Percentiles rank a stretch among this genome's conserved stretches.
Conservation (phyloP, 1,140 invertebrate species). For the Nylanderia fulva region DNA sequence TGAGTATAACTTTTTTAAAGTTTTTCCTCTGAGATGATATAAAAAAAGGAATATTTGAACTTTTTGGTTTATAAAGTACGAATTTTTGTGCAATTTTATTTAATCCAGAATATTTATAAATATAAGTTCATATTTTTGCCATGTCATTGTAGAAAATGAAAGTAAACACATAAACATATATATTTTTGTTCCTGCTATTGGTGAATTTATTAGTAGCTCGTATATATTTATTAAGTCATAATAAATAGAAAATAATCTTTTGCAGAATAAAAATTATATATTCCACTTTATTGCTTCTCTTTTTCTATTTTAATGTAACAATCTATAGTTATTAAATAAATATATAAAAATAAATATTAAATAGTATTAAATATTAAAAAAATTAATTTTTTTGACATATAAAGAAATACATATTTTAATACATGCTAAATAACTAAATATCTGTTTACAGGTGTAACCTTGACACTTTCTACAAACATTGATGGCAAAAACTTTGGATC, state of each 20-base stretch:
- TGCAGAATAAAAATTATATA: constrained; percentile 23
- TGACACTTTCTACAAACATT: constrained; percentile 96
- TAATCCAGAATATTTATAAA: not conserved
- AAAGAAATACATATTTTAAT: not conserved
- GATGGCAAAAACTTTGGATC: constrained; percentile 99
- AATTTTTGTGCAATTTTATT: not conserved
- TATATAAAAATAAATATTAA: no score
- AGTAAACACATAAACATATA: not conserved
- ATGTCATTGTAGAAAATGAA: not conserved
- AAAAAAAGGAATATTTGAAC: not conserved
- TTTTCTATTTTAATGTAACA: not conserved
- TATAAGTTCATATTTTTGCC: not conserved
- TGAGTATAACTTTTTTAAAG: constrained; percentile 78
- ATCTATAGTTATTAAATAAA: constrained; percentile 4
- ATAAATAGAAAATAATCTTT: constrained; percentile 42
- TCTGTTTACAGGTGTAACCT: constrained; percentile 92
- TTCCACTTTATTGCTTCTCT: no score
- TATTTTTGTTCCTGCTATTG: constrained; percentile 27
- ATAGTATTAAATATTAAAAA: no score
- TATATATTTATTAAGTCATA: not conserved
- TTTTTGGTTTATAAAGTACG: not conserved
- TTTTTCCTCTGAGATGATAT: not conserved
- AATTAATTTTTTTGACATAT: no score
- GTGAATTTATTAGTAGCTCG: constrained; percentile 16
- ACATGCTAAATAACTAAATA: constrained; percentile 40